These are phyloP conservation scores for Drosophila malerkotliana DNA, from an alignment of 1,140 invertebrate species.

Conservation along the genomic window DNA sequence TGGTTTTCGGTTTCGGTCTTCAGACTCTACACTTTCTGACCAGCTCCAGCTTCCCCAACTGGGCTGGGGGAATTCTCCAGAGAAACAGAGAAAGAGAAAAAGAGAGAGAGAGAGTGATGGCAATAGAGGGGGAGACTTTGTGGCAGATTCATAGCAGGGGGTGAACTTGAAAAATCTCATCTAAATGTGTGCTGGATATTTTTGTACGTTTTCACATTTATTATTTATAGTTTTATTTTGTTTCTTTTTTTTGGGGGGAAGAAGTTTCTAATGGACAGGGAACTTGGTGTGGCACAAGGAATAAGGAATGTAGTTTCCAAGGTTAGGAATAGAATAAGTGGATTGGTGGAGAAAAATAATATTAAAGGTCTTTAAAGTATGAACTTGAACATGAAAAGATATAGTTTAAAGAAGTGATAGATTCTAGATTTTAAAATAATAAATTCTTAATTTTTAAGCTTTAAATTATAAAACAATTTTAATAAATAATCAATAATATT, in stretches of 20 bases:
- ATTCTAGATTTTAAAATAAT: no score
- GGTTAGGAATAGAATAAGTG: neutral
- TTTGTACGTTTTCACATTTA: slow-evolving; percentile 46
- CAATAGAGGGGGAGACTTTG: slow-evolving; percentile 1
- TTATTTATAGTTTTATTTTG: slow-evolving; percentile 33
- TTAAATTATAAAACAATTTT: no score
- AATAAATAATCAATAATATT: no score
- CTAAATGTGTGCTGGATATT: slow-evolving; percentile 51
- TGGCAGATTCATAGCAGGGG: slow-evolving; percentile 53
- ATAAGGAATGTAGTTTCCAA: slow-evolving; percentile 7
- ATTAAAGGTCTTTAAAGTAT: no score
- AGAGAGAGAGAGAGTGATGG: no score
- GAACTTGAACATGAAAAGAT: no score
- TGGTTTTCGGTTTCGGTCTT: slow-evolving; percentile 7
- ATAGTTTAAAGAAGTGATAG: no score
- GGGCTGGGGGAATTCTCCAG: neutral
- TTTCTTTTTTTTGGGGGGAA: neutral
- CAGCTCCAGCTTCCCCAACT: slow-evolving; percentile 20
- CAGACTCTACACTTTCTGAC: slow-evolving; percentile 37
- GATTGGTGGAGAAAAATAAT: no score
- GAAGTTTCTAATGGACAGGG: neutral
- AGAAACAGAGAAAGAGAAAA: neutral
- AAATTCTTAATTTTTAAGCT: no score
- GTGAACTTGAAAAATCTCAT: slow-evolving; percentile 72
- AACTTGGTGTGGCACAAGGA: neutral